Evolutionary conservation across 1,140 invertebrate species (phyloP).

Genomic region (Drosophila saltans): DNA sequence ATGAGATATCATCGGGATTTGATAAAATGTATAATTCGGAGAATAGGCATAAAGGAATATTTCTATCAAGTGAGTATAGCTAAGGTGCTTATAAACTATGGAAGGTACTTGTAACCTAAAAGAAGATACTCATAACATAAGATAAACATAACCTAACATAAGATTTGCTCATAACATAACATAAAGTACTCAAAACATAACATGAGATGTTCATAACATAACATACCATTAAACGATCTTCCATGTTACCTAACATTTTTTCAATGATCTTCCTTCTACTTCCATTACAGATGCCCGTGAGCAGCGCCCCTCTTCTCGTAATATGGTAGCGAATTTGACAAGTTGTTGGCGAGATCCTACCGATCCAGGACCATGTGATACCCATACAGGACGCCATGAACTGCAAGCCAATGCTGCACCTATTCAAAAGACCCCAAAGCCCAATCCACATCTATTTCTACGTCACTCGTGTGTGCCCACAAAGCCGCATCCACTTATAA

Average conservation of each 20-base stretch:
- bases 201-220: too few relatives aligned
- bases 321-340: conserved; percentile 43
- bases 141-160: too few relatives aligned
- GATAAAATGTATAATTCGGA: conserved; percentile 48
- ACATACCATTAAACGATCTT: too few relatives aligned
- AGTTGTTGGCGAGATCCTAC: conserved; percentile 60
- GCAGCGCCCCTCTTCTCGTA: conserved; percentile 42
- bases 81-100: too few relatives aligned
- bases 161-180: too few relatives aligned
- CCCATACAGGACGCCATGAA: conserved; percentile 28
- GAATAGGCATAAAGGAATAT: conserved; percentile 67
- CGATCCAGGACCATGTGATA: conserved; percentile 63
- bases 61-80: conserved; percentile 62
- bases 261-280: too few relatives aligned
- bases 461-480: conserved; percentile 54
- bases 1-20: conserved; percentile 50
- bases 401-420: conserved; percentile 18
- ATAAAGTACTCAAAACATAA: too few relatives aligned
- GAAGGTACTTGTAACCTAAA: too few relatives aligned
- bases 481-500: conserved; percentile 13
- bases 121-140: too few relatives aligned
- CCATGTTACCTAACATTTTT: too few relatives aligned
- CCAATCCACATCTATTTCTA: conserved; percentile 69
- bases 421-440: neutral
- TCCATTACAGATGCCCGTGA: conserved; percentile 65